A percentile compares a stretch with the other conserved stretches of the same genome.
These are phyloP conservation scores for Charina bottae DNA, from an alignment of 2,113 vertebrate species.

Conservation along the genomic window DNA sequence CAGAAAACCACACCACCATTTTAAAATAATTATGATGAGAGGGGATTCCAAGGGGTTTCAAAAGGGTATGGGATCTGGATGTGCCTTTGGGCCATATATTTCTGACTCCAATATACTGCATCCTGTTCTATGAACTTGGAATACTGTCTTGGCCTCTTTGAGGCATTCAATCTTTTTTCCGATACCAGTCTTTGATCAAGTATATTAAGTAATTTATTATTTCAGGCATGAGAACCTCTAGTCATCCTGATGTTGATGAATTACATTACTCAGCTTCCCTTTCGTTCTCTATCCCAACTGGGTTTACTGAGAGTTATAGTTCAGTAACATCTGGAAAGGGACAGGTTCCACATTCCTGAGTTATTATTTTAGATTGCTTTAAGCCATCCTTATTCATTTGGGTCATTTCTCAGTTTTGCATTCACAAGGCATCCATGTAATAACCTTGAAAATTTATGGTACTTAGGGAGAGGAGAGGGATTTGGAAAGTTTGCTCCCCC, in stretches of 20 bases:
- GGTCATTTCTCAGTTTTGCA: neutral
- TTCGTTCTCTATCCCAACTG: neutral
- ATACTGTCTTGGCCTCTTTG: neutral
- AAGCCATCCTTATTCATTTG: neutral
- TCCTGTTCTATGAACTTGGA: neutral
- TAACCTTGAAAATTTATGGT: neutral
- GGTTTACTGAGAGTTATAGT: neutral
- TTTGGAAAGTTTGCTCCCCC: constrained; percentile 3
- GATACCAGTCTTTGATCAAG: neutral
- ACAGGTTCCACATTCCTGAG: neutral
- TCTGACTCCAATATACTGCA: neutral
- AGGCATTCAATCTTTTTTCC: neutral
- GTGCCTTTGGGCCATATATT: neutral
- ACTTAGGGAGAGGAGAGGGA: neutral
- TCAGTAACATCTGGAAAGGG: neutral
- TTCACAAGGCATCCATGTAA: neutral
- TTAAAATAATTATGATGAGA: neutral
- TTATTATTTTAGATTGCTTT: neutral
- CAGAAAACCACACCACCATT: neutral
- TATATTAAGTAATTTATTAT: neutral
- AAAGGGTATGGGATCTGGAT: neutral
- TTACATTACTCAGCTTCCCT: neutral
- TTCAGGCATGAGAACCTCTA: neutral
- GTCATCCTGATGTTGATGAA: neutral
- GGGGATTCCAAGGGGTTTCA: neutral